Percentiles rank a stretch among this genome's conserved stretches.
These are phyloP conservation scores for Podargus strigoides DNA, from an alignment of 2,797 vertebrate genomes.

Conservation along the genomic window DNA sequence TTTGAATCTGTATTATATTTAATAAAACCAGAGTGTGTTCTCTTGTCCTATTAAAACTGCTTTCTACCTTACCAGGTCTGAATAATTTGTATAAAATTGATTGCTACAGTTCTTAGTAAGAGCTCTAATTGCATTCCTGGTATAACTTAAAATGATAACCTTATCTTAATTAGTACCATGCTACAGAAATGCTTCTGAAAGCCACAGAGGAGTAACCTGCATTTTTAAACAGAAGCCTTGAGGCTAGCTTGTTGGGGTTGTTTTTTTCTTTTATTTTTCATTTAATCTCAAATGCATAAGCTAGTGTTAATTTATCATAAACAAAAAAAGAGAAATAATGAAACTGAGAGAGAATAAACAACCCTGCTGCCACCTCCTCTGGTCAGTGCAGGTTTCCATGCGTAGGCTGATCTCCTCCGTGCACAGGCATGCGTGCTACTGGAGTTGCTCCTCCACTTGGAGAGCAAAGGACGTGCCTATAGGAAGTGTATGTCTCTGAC, in stretches of 20 bases:
- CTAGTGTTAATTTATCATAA: constrained; percentile 51
- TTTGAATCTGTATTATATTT: constrained; percentile 62
- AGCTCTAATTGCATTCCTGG: constrained; percentile 78
- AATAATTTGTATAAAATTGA: constrained; percentile 79
- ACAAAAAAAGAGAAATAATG: constrained; percentile 56
- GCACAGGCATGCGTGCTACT: rapidly evolving
- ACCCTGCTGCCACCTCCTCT: not conserved
- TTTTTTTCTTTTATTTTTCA: not conserved
- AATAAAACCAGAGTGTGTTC: constrained; percentile 65
- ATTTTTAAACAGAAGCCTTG: constrained; percentile 70
- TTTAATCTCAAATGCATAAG: constrained; percentile 48
- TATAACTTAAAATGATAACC: constrained; percentile 81
- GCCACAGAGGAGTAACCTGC: constrained; percentile 70
- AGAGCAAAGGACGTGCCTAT: not conserved
- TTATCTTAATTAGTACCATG: constrained; percentile 83
- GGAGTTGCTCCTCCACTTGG: not conserved
- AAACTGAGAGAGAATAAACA: not conserved
- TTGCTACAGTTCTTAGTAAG: constrained; percentile 74
- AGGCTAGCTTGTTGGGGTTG: not conserved
- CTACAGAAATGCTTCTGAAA: constrained; percentile 75
- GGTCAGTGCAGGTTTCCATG: not conserved
- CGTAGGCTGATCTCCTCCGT: not conserved
- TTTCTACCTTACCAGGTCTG: constrained; percentile 71
- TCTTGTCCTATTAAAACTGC: constrained; percentile 69
- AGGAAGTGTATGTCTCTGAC: rapidly evolving